Conservation (phyloP, 2,113 vertebrate genomes). For the Gallinago jamesoni region DNA sequence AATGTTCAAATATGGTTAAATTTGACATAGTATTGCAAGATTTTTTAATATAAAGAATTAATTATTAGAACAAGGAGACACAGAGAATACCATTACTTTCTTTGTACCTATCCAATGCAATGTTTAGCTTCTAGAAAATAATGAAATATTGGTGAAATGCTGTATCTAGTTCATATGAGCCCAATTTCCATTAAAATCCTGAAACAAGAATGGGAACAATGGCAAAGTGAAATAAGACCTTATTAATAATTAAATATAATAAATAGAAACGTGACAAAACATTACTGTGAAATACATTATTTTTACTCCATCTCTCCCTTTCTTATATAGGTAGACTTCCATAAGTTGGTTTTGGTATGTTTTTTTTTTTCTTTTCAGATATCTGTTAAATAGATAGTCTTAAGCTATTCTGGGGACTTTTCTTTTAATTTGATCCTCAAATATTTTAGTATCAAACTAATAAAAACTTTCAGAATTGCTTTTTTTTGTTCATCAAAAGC, state of each 20-base stretch:
- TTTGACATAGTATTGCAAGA: neutral
- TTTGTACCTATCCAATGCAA: neutral
- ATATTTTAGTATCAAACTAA: neutral
- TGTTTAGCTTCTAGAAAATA: conserved; percentile 32
- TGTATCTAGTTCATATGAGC: neutral
- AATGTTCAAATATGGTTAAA: conserved; percentile 16
- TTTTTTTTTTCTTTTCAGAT: neutral
- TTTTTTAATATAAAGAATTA: neutral
- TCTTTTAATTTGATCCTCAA: neutral
- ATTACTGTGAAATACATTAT: neutral
- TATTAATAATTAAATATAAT: neutral
- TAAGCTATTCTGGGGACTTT: neutral
- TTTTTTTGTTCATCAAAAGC: neutral
- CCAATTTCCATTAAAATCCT: neutral
- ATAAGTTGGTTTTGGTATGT: neutral
- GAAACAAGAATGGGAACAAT: neutral
- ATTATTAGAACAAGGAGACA: neutral
- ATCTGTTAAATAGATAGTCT: neutral
- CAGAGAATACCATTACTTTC: neutral
- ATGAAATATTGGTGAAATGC: neutral
- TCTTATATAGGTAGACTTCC: neutral
- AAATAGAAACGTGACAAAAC: neutral
- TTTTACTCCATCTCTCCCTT: neutral
- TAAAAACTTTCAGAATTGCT: neutral
- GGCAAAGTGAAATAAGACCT: neutral